Conservation (phyloP, 2,113 vertebrate genomes). For the Hyperopisus bebe region DNA sequence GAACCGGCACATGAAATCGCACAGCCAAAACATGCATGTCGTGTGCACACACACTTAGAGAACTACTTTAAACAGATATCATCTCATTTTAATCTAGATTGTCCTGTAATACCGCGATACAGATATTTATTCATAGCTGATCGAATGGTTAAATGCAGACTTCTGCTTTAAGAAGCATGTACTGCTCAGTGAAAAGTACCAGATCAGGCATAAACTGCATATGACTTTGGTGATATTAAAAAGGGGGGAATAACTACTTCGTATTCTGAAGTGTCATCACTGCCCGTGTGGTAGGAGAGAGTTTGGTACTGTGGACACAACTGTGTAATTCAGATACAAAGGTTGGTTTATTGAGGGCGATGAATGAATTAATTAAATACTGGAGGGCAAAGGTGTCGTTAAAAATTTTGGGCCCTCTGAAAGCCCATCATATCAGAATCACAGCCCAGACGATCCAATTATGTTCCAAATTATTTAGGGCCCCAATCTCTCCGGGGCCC, state of each 20-base stretch:
- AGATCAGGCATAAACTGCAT: neutral
- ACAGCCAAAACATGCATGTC: neutral
- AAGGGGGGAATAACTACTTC: neutral
- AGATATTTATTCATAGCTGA: neutral
- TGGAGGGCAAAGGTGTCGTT: neutral
- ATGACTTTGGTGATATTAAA: neutral
- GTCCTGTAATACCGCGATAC: neutral
- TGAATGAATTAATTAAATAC: neutral
- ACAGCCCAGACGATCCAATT: neutral
- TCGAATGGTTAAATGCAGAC: neutral
- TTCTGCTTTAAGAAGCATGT: neutral
- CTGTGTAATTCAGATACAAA: neutral
- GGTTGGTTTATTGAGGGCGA: neutral
- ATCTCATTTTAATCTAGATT: neutral
- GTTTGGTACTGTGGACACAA: neutral
- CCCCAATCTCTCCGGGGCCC: neutral
- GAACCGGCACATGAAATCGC: neutral
- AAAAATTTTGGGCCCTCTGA: neutral
- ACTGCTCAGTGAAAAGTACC: neutral
- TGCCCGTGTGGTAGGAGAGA: neutral
- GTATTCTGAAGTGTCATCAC: neutral
- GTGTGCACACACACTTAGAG: neutral
- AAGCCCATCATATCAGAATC: neutral
- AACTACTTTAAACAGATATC: neutral
- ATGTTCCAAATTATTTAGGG: neutral